These are phyloP conservation scores for Oasisia sp. DNA, from an alignment of 2,888 invertebrate species.

Conservation along the genomic window DNA sequence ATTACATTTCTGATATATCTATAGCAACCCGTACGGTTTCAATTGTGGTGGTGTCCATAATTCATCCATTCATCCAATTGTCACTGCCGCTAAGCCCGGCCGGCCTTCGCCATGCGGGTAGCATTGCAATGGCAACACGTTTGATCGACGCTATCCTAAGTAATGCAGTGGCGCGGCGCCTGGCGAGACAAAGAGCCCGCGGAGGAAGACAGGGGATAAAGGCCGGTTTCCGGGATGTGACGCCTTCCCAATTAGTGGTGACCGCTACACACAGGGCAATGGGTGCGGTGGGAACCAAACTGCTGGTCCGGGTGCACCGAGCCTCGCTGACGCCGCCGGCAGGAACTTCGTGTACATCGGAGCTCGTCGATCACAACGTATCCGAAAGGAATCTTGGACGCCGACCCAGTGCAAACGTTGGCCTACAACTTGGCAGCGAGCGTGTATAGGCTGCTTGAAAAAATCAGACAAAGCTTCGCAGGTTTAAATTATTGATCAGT, in stretches of 20 bases:
- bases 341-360: background rate
- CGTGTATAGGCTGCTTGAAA: background rate
- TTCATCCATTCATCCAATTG: background rate
- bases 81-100: background rate
- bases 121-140: background rate
- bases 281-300: background rate
- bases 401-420: background rate
- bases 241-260: slow-evolving; percentile 6
- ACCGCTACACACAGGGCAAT: background rate
- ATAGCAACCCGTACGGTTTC: background rate
- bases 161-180: background rate
- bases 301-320: background rate
- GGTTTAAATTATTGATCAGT: background rate
- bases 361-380: background rate
- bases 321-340: background rate
- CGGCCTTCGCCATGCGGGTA: background rate
- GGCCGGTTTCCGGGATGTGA: background rate
- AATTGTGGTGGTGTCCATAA: background rate
- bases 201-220: background rate
- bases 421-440: background rate
- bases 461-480: background rate
- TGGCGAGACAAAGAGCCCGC: slow-evolving; percentile 7
- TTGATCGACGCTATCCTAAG: background rate
- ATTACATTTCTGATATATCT: background rate
- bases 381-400: background rate